phyloP scores from a whole-genome alignment of 2,888 invertebrate genomes.

The Hydriomena furcata region DNA sequence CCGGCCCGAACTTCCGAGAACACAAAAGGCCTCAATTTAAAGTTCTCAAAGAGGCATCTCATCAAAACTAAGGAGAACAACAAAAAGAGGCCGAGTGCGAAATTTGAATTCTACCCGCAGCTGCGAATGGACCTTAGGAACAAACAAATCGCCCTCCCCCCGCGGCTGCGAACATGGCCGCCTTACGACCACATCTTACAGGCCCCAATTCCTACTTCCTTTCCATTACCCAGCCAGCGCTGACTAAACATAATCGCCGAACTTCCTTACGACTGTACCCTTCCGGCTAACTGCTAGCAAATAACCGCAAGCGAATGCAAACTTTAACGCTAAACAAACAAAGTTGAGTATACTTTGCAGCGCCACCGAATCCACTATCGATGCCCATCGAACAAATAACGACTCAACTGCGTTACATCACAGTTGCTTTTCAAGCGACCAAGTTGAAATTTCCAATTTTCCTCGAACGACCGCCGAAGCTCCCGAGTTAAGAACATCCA shows the following conservation, averaged over 20 bases:
- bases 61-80: slow-evolving; percentile 72
- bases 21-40: slow-evolving; percentile 70
- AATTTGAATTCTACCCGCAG: slow-evolving; percentile 78
- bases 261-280: slow-evolving; percentile 83
- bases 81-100: slow-evolving; percentile 70
- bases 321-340: slow-evolving; percentile 52
- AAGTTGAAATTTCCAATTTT: slow-evolving; percentile 71
- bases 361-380: slow-evolving; percentile 44
- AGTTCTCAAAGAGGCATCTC: slow-evolving; percentile 73
- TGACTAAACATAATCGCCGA: slow-evolving; percentile 83
- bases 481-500: slow-evolving; percentile 78
- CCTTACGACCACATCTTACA: slow-evolving; percentile 83
- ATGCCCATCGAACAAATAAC: slow-evolving; percentile 45
- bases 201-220: slow-evolving; percentile 82
- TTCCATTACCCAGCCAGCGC: slow-evolving; percentile 79
- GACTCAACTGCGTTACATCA: slow-evolving; percentile 39
- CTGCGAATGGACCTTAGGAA: slow-evolving; percentile 76
- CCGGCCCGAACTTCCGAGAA: slow-evolving; percentile 29
- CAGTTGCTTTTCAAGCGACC: slow-evolving; percentile 49
- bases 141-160: slow-evolving; percentile 69
- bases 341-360: slow-evolving; percentile 44
- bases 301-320: slow-evolving; percentile 48
- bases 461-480: slow-evolving; percentile 76
- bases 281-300: slow-evolving; percentile 70
- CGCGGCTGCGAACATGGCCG: slow-evolving; percentile 59